Evolutionary conservation across 2,888 invertebrate species (phyloP).

Genomic region (Acheta domesticus): DNA sequence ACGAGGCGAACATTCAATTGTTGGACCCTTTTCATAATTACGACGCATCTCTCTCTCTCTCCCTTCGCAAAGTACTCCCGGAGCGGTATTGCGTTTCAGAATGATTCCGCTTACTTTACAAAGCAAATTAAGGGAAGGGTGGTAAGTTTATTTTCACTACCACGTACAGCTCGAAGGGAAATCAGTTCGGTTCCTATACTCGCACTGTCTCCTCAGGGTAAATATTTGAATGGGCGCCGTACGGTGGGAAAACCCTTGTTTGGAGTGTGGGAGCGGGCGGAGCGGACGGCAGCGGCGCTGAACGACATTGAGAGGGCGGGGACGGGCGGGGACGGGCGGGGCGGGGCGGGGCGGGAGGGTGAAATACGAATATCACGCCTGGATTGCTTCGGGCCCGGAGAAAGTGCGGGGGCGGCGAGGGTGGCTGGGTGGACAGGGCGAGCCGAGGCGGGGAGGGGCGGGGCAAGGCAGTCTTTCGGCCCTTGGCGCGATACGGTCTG

Average conservation of each 20-base stretch:
- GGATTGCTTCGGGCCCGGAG: neutral
- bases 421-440: no score
- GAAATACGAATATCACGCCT: constrained; percentile 18
- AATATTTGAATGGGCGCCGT: neutral
- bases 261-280: neutral
- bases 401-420: neutral
- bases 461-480: neutral
- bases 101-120: neutral
- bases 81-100: neutral
- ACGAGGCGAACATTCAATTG: neutral
- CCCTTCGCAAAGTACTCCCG: neutral
- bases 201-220: neutral
- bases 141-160: constrained; percentile 1
- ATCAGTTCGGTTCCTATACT: constrained; percentile 2
- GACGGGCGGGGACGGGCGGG: neutral
- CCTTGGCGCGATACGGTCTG: neutral
- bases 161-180: neutral
- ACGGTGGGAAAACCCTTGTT: neutral
- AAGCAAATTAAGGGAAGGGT: constrained; percentile 1
- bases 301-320: neutral
- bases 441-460: neutral
- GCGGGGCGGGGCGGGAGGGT: neutral
- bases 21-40: neutral
- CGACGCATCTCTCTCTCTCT: neutral
- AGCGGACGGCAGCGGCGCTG: neutral